A percentile compares a stretch with the other conserved stretches of the same genome.
These are phyloP conservation scores for Pinna nobilis DNA, from an alignment of 1,140 invertebrate species.

Conservation along the genomic window DNA sequence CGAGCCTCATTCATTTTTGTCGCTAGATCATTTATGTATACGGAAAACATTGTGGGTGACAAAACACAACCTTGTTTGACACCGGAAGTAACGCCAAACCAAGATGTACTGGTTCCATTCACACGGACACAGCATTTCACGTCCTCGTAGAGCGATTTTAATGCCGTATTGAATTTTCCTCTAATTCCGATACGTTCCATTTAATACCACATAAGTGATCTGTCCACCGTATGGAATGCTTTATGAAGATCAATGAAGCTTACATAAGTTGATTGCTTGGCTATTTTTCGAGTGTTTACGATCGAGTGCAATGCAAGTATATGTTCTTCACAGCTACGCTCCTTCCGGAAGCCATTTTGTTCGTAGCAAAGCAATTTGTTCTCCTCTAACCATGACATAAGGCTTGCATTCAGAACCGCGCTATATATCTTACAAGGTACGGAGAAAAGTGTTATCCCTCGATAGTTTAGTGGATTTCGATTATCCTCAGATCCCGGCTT, in stretches of 20 bases:
- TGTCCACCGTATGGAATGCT: constrained; percentile 18
- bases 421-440: constrained; percentile 37
- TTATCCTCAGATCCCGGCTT: constrained; percentile 6
- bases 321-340: constrained; percentile 11
- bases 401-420: constrained; percentile 2
- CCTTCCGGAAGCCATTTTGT: constrained; percentile 37
- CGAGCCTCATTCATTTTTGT: no score
- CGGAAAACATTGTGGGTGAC: no score
- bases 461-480: constrained; percentile 19
- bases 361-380: constrained; percentile 21
- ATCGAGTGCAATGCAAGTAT: constrained; percentile 16
- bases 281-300: constrained; percentile 15
- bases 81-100: no score
- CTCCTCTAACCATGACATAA: constrained; percentile 5
- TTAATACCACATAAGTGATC: constrained; percentile 18
- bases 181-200: constrained; percentile 3
- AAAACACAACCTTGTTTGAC: no score
- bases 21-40: constrained; percentile 24
- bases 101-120: constrained; percentile 5
- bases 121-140: constrained; percentile 1
- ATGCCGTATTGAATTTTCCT: no score
- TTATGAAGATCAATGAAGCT: constrained; percentile 30
- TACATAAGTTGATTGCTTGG: constrained; percentile 13
- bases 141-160: constrained; percentile 15
- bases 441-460: constrained; percentile 30